A percentile compares a stretch with the other conserved stretches of the same genome.
Evolutionary conservation across 1,140 invertebrate genomes (phyloP).

Genomic region (Wiebesia pumilae): DNA sequence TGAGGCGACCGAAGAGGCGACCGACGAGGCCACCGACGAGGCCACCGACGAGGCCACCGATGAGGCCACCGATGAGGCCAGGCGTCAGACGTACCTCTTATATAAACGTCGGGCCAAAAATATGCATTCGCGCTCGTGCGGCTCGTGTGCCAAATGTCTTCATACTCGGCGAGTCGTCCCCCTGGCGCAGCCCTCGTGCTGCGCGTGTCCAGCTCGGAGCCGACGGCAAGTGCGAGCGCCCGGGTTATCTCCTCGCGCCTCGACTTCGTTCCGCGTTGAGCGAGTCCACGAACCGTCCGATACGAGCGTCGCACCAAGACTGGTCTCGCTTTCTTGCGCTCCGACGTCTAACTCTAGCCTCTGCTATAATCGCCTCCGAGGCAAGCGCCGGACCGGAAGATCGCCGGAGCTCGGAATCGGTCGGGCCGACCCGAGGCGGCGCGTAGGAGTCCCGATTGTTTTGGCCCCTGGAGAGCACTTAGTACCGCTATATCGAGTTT

Average conservation of each 20-base stretch:
- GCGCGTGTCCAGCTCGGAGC: too few relatives aligned
- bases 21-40: too few relatives aligned
- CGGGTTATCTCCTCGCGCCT: neutral
- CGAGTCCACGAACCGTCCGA: slow-evolving; percentile 30
- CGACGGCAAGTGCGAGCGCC: neutral
- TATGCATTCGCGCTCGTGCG: slow-evolving; percentile 7
- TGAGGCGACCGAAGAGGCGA: neutral
- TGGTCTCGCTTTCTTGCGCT: slow-evolving; percentile 37
- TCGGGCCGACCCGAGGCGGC: neutral
- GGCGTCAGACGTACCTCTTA: slow-evolving; percentile 24
- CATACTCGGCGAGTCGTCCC: neutral
- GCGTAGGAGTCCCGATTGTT: neutral
- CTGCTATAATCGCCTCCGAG: neutral
- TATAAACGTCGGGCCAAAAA: slow-evolving; percentile 35
- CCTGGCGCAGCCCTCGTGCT: neutral
- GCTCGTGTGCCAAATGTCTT: neutral
- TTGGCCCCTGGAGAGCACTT: neutral
- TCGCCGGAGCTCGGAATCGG: neutral
- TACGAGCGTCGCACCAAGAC: slow-evolving; percentile 46
- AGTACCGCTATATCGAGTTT: too few relatives aligned
- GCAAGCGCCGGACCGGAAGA: slow-evolving; percentile 24
- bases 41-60: too few relatives aligned
- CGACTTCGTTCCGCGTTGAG: neutral
- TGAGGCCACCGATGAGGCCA: too few relatives aligned
- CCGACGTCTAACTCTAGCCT: neutral